phyloP scores from a whole-genome alignment of 1,140 invertebrate genomes.

The Macrocentrus cingulum region DNA sequence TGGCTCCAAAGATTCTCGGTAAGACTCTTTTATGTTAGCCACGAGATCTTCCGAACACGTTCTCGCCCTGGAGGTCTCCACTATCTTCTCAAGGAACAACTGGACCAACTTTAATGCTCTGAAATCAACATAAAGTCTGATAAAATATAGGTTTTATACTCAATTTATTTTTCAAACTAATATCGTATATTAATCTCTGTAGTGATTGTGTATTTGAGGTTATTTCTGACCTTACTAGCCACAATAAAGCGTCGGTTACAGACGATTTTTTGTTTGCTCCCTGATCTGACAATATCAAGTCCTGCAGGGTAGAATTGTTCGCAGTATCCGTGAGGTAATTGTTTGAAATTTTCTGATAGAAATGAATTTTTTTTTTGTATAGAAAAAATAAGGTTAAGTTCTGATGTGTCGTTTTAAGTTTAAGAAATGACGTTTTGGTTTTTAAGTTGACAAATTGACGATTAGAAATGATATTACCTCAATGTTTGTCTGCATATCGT shows the following conservation, averaged over 20 bases:
- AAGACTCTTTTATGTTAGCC: conserved; percentile 62
- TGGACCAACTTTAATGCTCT: conserved; percentile 67
- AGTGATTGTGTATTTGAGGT: no score
- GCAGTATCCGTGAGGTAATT: conserved; percentile 60
- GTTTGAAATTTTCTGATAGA: conserved; percentile 69
- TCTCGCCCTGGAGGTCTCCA: conserved; percentile 56
- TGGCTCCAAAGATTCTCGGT: conserved; percentile 65
- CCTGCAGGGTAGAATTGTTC: conserved; percentile 65
- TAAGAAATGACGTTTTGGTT: no score
- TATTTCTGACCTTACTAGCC: conserved; percentile 74
- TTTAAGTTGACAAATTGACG: no score
- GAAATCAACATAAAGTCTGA: conserved; percentile 27
- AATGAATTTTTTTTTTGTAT: no score
- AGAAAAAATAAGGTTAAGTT: no score
- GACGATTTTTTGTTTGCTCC: conserved; percentile 49
- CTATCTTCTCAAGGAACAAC: conserved; percentile 61
- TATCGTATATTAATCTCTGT: conserved; percentile 10
- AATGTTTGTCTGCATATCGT: conserved; percentile 75
- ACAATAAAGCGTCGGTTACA: conserved; percentile 66
- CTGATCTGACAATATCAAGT: conserved; percentile 66
- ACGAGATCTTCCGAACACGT: conserved; percentile 60
- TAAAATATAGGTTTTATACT: neutral
- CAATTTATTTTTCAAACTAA: conserved; percentile 20
- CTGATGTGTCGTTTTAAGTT: no score
- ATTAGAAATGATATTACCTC: no score